A percentile compares a stretch with the other conserved stretches of the same genome.
These are phyloP conservation scores for Esox masquinongy DNA, from an alignment of 2,797 vertebrate genomes.

Conservation along the genomic window DNA sequence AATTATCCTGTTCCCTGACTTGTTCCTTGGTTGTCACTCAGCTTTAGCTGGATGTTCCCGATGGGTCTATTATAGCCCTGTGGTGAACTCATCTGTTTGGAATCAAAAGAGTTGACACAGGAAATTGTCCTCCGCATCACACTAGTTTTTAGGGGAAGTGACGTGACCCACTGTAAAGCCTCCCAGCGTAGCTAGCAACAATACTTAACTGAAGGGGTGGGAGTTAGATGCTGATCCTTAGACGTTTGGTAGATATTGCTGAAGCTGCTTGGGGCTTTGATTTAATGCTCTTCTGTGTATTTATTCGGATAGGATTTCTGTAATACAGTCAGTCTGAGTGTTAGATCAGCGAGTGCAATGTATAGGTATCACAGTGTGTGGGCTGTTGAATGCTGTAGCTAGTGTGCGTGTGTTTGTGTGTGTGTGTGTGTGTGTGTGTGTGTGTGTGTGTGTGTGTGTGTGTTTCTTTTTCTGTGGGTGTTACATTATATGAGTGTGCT, in stretches of 20 bases:
- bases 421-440: constrained; percentile 5
- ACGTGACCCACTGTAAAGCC: not conserved
- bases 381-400: not conserved
- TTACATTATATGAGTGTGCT: constrained; percentile 6
- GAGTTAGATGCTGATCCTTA: constrained; percentile 15
- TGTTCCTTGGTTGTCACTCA: not conserved
- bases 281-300: constrained; percentile 16
- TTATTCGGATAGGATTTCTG: constrained; percentile 10
- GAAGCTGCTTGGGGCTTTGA: constrained; percentile 31
- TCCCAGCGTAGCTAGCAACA: not conserved
- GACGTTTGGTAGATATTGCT: constrained; percentile 48
- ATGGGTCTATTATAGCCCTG: not conserved
- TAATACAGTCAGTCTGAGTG: not conserved
- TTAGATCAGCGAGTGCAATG: constrained; percentile 3
- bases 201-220: not conserved
- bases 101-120: not conserved
- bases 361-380: constrained; percentile 1
- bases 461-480: constrained; percentile 3
- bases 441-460: constrained; percentile 10
- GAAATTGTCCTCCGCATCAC: not conserved
- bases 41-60: not conserved
- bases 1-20: not conserved
- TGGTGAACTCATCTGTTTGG: not conserved
- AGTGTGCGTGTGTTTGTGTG: constrained; percentile 5
- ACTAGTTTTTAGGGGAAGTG: not conserved